A percentile compares a stretch with the other conserved stretches of the same genome.
These are phyloP conservation scores for Cisticola juncidis DNA, from an alignment of 2,113 vertebrate species.

Conservation along the genomic window DNA sequence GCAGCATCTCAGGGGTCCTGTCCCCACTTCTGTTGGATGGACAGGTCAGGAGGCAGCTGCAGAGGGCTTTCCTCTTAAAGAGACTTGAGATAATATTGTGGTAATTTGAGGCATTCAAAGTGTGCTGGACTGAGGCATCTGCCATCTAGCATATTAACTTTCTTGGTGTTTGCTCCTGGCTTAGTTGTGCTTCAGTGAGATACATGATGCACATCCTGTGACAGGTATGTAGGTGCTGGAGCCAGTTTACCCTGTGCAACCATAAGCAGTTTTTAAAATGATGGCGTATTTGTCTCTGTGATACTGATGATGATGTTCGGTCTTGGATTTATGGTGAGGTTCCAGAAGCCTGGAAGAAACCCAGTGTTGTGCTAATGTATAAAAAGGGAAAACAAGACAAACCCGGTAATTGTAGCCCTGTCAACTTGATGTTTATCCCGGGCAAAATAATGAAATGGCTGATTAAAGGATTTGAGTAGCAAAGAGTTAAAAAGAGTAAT, in stretches of 20 bases:
- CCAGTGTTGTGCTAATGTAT: neutral
- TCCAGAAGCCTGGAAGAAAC: neutral
- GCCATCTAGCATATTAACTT: neutral
- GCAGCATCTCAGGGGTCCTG: neutral
- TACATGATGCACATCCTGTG: neutral
- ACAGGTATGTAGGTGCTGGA: neutral
- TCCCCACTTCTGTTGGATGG: neutral
- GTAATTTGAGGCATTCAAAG: neutral
- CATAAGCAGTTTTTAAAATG: neutral
- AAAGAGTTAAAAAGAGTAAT: constrained; percentile 54
- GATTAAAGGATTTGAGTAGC: constrained; percentile 14
- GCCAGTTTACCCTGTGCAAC: neutral
- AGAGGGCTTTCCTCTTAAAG: neutral
- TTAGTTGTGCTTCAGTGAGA: neutral
- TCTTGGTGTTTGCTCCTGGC: neutral
- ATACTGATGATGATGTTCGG: neutral
- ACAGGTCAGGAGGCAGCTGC: neutral
- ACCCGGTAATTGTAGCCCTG: neutral
- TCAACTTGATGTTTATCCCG: neutral
- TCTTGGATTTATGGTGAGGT: neutral
- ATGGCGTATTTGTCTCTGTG: neutral
- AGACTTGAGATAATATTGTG: neutral
- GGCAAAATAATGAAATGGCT: constrained; percentile 10
- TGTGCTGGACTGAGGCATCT: neutral
- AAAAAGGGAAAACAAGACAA: constrained; percentile 23